Base-by-base conservation (phyloP, 2,888 invertebrate species). In the Neria commutata region DNA sequence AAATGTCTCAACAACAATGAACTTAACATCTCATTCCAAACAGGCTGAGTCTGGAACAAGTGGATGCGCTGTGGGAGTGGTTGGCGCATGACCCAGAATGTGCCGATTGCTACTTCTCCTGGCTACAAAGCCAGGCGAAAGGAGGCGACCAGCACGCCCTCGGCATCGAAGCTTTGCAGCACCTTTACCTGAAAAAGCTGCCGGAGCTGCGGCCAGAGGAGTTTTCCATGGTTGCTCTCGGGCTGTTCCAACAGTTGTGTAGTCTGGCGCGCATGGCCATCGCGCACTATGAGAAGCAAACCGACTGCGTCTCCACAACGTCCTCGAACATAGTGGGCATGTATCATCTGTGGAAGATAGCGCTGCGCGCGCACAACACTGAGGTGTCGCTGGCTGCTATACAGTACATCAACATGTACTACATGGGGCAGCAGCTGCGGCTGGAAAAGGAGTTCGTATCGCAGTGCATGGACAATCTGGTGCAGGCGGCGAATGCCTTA, bases 331-430 rank as follows among this genome's bases (percentile, higher is more conserved):
- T 89, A 25, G 86, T 92, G 14, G 95, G 94, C 14, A 95, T 96
- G 92, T 92, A 94, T 80, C 94, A 95, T 71, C 84, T 96, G 68
- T 97, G 96, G 95, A 92, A 92, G 80, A 95, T 97, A 62, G 96
- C 96, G 0, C 84, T 97, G 3, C 85, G 92, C 66, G 95, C 96
- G 1, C 90, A 90, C 67, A 95, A 92, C 77, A 95, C 95, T 82
- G 95, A 96, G 76, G 96, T 97, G 1, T 95, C 95, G 65, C 89
- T 95, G 88, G 92, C 95, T 2, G 95, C 96, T 1, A 96, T 96
- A 69, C 94, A 95, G 77, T 95, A 95, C 78, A 86, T 97, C 56
- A 97, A 96, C 80, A 91, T 91, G 74, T 95, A 94, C 81, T 97
- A 96, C 81, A 94, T 96, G 88, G 92, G 94, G 6, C 91, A 94